Evolutionary conservation across 2,888 invertebrate species (phyloP).

Genomic region (Hyles lineata): DNA sequence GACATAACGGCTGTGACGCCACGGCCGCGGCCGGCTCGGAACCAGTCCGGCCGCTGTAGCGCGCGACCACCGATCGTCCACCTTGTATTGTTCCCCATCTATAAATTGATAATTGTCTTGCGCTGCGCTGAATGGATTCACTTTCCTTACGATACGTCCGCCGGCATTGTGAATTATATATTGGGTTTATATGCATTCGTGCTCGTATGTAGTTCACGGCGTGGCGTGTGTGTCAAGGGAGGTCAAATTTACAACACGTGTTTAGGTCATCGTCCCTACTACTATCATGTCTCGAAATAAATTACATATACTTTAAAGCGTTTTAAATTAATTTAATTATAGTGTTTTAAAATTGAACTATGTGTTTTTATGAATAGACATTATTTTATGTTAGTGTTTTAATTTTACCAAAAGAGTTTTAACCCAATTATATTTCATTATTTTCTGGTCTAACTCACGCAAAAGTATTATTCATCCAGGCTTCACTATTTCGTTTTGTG

Average conservation of each 20-base stretch:
- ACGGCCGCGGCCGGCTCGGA: slow-evolving; percentile 61
- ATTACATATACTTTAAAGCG: neutral
- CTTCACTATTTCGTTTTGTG: neutral
- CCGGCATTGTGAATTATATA: slow-evolving; percentile 14
- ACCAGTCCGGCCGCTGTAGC: slow-evolving; percentile 52
- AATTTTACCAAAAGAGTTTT: too few species aligned
- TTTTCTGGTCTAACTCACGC: too few species aligned
- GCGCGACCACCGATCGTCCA: slow-evolving; percentile 42
- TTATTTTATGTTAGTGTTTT: too few species aligned
- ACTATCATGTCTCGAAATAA: neutral
- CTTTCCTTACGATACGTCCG: slow-evolving; percentile 40
- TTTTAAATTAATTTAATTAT: too few species aligned
- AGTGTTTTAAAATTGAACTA: too few species aligned
- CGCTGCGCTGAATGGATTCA: slow-evolving; percentile 42
- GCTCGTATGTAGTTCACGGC: neutral
- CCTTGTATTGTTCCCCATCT: slow-evolving; percentile 46
- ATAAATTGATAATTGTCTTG: slow-evolving; percentile 48
- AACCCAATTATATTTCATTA: too few species aligned
- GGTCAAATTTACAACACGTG: slow-evolving; percentile 5
- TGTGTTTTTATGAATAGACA: too few species aligned
- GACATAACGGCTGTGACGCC: slow-evolving; percentile 68
- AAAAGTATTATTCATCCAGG: too few species aligned
- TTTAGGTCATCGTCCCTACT: neutral
- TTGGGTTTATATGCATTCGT: neutral
- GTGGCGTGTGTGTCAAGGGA: slow-evolving; percentile 5